These are phyloP conservation scores for Pangasius mekongensis DNA, from an alignment of 2,797 vertebrate genomes.

Conservation along the genomic window DNA sequence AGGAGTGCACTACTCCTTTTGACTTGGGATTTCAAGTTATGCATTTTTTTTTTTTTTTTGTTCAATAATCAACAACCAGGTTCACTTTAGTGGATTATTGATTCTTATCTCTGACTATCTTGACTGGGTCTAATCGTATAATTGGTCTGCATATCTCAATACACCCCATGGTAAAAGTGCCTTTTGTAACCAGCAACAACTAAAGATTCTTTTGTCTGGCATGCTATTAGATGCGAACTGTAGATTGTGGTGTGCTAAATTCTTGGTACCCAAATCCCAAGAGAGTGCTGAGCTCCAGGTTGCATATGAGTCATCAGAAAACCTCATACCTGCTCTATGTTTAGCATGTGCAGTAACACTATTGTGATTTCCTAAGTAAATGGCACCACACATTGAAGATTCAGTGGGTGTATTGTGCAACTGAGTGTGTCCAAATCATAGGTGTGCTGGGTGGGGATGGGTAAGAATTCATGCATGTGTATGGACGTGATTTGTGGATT, in stretches of 20 bases:
- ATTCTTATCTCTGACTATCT: background rate
- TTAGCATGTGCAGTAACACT: conserved; percentile 56
- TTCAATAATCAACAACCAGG: background rate
- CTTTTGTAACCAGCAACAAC: conserved; percentile 8
- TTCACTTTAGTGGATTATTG: background rate
- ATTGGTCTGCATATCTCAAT: background rate
- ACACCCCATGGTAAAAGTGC: background rate
- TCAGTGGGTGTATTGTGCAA: conserved; percentile 70
- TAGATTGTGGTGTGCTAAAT: conserved; percentile 15
- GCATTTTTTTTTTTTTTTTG: background rate
- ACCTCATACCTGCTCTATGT: conserved; percentile 66
- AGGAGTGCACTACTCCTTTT: background rate
- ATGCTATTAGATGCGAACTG: background rate
- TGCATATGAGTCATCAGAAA: conserved; percentile 41
- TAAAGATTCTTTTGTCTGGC: background rate
- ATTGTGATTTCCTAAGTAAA: conserved; percentile 58
- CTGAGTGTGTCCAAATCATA: conserved; percentile 62
- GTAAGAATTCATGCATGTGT: conserved; percentile 48
- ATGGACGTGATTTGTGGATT: conserved; percentile 51
- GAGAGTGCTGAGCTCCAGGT: conserved; percentile 26
- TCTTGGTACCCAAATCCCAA: conserved; percentile 7
- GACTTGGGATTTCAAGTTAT: background rate
- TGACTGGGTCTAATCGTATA: background rate
- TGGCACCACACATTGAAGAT: conserved; percentile 66
- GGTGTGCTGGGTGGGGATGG: conserved; percentile 61